phyloP scores from a whole-genome alignment of 92 coral and sea anemone genomes.

The Parazoanthus atlanticus region DNA sequence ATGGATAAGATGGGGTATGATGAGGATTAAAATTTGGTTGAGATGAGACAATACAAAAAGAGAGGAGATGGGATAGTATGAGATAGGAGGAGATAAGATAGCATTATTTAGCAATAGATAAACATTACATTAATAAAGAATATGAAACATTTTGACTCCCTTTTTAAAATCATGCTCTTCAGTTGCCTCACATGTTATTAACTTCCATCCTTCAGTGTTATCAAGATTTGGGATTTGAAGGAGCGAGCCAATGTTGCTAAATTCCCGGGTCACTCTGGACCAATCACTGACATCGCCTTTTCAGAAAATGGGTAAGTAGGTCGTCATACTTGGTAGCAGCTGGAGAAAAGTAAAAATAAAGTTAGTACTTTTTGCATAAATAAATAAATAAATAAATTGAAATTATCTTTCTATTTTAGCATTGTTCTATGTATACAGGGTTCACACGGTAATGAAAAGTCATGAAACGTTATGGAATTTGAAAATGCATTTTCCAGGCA shows the following conservation, averaged over 20 bases:
- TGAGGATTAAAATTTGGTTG: too few species aligned
- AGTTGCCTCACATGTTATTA: background rate
- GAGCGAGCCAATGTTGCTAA: slow-evolving; percentile 98
- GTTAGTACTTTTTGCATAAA: background rate
- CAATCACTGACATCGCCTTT: slow-evolving; percentile 94
- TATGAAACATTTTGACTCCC: too few species aligned
- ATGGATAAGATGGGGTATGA: too few species aligned
- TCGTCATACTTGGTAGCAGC: background rate
- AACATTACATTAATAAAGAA: too few species aligned
- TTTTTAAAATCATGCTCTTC: background rate
- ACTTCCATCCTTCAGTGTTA: slow-evolving; percentile 61
- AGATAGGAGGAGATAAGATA: too few species aligned
- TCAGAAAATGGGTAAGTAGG: slow-evolving; percentile 96
- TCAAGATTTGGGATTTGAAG: slow-evolving; percentile 99
- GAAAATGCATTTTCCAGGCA: too few species aligned
- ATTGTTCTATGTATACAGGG: background rate
- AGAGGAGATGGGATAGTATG: too few species aligned
- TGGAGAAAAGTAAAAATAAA: background rate
- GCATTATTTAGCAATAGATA: too few species aligned
- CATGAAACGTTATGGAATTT: too few species aligned
- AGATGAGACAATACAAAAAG: too few species aligned
- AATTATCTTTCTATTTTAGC: background rate
- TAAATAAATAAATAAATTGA: too few species aligned
- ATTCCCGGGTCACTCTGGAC: slow-evolving; percentile 99
- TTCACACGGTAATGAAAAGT: too few species aligned